Evolutionary conservation across 2,888 invertebrate genomes (phyloP).

Genomic region (Phania funesta): DNA sequence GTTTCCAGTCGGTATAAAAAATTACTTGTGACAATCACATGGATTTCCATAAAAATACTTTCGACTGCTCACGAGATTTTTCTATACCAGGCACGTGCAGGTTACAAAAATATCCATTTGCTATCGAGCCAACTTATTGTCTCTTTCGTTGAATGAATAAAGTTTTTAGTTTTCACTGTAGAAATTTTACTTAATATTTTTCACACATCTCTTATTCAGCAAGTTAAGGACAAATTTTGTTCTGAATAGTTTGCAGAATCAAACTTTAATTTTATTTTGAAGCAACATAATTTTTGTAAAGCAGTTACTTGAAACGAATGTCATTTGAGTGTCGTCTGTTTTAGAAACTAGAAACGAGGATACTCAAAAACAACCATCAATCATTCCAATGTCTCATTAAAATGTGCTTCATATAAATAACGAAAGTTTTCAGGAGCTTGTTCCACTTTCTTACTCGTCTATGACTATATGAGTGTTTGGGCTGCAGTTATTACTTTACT

Average conservation of each 20-base stretch:
- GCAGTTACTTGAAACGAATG: not conserved
- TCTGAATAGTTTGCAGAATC: not conserved
- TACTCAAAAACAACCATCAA: slow-evolving; percentile 22
- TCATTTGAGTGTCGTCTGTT: slow-evolving; percentile 1
- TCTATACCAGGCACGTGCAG: too few species aligned
- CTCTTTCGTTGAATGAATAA: too few species aligned
- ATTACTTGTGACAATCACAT: too few species aligned
- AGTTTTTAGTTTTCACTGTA: too few species aligned
- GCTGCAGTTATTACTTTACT: not conserved
- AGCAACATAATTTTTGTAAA: not conserved
- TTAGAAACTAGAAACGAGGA: not conserved
- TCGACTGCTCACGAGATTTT: too few species aligned
- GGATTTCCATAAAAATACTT: too few species aligned
- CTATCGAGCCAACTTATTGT: too few species aligned
- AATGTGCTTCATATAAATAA: slow-evolving; percentile 27
- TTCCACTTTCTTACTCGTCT: slow-evolving; percentile 27
- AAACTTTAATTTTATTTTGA: not conserved
- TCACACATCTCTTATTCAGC: not conserved
- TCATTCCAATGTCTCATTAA: slow-evolving; percentile 38
- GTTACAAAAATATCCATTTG: too few species aligned
- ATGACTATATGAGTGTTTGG: not conserved
- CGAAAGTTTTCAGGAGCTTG: slow-evolving; percentile 27
- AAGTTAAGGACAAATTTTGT: not conserved
- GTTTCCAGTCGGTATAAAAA: too few species aligned
- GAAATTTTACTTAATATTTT: not conserved